These are phyloP conservation scores for Drosophila mettleri DNA, from an alignment of 2,888 invertebrate genomes.

Conservation along the genomic window DNA sequence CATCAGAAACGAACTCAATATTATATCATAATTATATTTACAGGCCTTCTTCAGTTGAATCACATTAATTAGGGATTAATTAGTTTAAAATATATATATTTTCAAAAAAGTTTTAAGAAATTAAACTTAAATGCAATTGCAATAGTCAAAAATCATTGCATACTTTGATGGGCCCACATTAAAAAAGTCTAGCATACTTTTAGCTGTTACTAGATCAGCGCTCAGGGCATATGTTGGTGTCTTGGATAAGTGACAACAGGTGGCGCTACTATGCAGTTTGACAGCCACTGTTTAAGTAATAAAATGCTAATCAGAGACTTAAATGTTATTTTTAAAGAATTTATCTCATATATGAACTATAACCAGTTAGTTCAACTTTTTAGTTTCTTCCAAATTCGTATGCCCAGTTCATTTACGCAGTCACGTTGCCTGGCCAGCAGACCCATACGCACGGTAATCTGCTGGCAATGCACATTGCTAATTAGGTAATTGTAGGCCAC, in stretches of 20 bases:
- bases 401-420: neutral
- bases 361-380: neutral
- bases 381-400: neutral
- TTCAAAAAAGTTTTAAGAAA: neutral
- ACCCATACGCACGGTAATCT: neutral
- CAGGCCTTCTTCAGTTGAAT: neutral
- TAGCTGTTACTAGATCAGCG: neutral
- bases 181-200: conserved; percentile 29
- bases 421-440: neutral
- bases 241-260: conserved; percentile 4
- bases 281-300: neutral
- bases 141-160: neutral
- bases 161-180: neutral
- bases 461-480: conserved; percentile 24
- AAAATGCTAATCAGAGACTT: neutral
- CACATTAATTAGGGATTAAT: neutral
- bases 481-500: conserved; percentile 85
- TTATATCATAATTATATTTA: neutral
- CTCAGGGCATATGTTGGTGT: neutral
- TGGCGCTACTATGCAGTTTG: conserved; percentile 15
- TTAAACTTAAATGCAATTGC: too few relatives aligned
- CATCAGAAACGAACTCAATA: neutral
- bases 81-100: too few relatives aligned
- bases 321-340: neutral
- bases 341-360: neutral